Base-by-base conservation (phyloP, 2,113 vertebrate genomes). In the Xiphias gladius region DNA sequence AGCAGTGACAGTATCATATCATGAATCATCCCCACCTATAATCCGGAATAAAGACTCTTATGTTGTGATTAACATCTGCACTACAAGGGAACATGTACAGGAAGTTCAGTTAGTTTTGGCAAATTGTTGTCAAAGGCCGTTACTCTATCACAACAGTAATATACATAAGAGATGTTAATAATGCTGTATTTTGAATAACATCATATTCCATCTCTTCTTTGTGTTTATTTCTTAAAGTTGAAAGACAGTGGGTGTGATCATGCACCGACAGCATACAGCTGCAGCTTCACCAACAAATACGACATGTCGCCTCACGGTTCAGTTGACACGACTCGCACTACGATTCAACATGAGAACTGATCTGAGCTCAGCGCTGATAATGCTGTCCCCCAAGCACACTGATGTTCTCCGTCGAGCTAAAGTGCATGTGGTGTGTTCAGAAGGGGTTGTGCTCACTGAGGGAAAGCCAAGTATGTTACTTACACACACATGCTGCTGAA, bases 361-460 rank as follows among this genome's bases (percentile, higher is more conserved):
- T 75, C 30, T 63, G 76, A 73, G 46, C 63, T 83, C 85, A 79
- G 57, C 1, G 41, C 52, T 67, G 59, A 67, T 76, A 20, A 57
- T 14, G 41, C 62, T 69, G 75, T 61, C 37, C n/a, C n/a, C 64
- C 9, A 28, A 12, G 17, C 50, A 20, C 19, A 4, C 28, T 59
- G 63, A 41, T 70, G 57, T 35, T 30, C 26, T 61, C 20, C 59
- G 24, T 54, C 19, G 30, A 61, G 35, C 35, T 26, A 5, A 57
- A 68, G 20, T 52, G 46, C 62, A 55, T 37, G 35, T 68, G 41
- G 67, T 39, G 71, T 13, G 2, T 46, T 43, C 20, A 65, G 37
- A 19, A 19, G 22, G 35, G 52, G 37, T 57, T 50, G 39, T 35
- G 52, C 20, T 63, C 68, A 71, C 41, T 48, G 55, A 79, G 28